Evolutionary conservation across 2,113 vertebrate species (phyloP), one percentile per base, ranked within the genome.

Genomic region (Ceyx melanurus): DNA sequence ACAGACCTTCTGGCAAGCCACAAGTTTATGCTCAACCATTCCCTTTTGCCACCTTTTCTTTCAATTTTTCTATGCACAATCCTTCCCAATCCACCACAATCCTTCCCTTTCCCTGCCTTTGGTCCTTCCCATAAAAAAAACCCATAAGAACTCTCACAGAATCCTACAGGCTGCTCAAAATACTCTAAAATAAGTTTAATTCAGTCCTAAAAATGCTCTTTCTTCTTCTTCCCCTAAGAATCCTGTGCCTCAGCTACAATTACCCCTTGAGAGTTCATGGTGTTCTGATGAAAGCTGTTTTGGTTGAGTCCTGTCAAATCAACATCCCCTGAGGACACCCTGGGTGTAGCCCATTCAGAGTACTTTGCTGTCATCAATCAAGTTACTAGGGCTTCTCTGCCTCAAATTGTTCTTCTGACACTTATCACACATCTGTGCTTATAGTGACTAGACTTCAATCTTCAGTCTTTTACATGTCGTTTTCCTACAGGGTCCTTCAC

Each of bases 401-500:
- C 40, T 72, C 12, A 68, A 23, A 25, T 75, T 71, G 29, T 43
- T 74, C n/a, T 25, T 70, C 37, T 75, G 46, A 62, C 17, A 11
- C 25, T 54, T 90, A 20, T 8, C 40, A 40, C 0, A 0, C 15
- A 33, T 92, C 25, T 71, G 26, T 81, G 31, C 74, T 92, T 81
- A 40, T 45, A 71, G 45, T 82, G 31, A 76, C 60, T 53, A 77
- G 45, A 37, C 71, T 89, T 88, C 28, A 54, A 72, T 48, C 33
- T 65, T 60, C 48, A 85, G 10, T 64, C 58, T 84, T 73, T 42
- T 2, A 76, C 86, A 64, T 81, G 48, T 67, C 60, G 33, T 90
- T 94, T 83, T 88, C 20, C 72, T 96, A 80, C 71, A 97, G 97
- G 68, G 82, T 93, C 23, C 92, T 97, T 83, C 97, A 97, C 70